phyloP scores from a whole-genome alignment of 2,888 invertebrate genomes.

The Aspidiotus rigidus region DNA sequence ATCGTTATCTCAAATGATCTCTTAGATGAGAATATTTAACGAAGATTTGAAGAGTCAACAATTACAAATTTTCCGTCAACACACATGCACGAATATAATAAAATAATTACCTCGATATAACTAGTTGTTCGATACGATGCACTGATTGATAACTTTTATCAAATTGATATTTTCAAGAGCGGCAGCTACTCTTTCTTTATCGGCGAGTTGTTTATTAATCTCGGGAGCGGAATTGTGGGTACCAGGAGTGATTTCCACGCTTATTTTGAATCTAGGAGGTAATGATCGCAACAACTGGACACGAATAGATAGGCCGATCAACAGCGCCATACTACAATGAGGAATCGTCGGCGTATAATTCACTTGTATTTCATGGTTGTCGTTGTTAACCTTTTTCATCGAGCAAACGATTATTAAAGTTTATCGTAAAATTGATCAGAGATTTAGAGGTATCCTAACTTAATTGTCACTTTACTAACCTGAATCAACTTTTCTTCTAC shows the following conservation, averaged over 20 bases:
- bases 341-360: constrained; percentile 96
- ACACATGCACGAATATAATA: too few relatives aligned
- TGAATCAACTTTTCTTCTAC: constrained; percentile 71
- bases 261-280: constrained; percentile 75
- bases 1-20: too few relatives aligned
- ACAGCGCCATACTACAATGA: constrained; percentile 96
- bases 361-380: constrained; percentile 60
- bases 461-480: constrained; percentile 40
- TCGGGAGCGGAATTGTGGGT: constrained; percentile 84
- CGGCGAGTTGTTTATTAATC: constrained; percentile 94
- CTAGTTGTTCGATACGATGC: constrained; percentile 19
- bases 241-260: constrained; percentile 81
- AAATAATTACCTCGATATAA: not conserved
- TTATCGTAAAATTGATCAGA: not conserved
- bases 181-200: constrained; percentile 95
- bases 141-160: constrained; percentile 31
- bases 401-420: constrained; percentile 17
- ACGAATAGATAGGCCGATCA: constrained; percentile 74
- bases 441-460: not conserved
- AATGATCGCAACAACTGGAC: constrained; percentile 80
- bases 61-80: too few relatives aligned
- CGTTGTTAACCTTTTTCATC: constrained; percentile 57
- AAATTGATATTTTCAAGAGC: constrained; percentile 82
- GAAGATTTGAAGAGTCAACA: too few relatives aligned
- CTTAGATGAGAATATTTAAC: too few relatives aligned